phyloP scores from a whole-genome alignment of 1,140 invertebrate genomes.

The Hylaeus anthracinus region DNA sequence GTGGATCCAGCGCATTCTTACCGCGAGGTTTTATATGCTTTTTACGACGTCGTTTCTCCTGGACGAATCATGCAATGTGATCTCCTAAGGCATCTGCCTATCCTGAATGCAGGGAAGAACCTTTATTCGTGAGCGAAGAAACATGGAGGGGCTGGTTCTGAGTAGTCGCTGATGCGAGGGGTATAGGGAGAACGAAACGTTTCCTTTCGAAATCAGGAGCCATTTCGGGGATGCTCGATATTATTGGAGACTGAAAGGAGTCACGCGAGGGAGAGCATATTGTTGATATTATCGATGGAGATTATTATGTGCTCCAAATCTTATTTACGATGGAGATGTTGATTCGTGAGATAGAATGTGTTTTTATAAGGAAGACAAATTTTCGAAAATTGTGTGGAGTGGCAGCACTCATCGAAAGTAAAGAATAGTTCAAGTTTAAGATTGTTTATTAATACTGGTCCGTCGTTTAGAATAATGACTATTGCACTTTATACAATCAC shows the following conservation, averaged over 20 bases:
- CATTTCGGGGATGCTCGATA: slow-evolving; percentile 12
- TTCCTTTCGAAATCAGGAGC: slow-evolving; percentile 3
- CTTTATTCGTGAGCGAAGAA: slow-evolving; percentile 11
- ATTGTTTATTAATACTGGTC: too few species aligned
- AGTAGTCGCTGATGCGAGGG: neutral
- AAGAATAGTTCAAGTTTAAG: too few species aligned
- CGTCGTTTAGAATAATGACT: too few species aligned
- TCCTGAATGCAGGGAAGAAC: neutral
- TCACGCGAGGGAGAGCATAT: neutral
- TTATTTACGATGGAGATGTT: neutral
- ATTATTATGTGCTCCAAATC: neutral
- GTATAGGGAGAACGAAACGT: slow-evolving; percentile 14
- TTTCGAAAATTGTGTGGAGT: too few species aligned
- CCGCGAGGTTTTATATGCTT: slow-evolving; percentile 61
- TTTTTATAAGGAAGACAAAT: too few species aligned
- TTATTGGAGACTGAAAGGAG: neutral
- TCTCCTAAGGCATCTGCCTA: slow-evolving; percentile 23
- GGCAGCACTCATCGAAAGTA: too few species aligned
- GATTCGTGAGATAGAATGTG: too few species aligned
- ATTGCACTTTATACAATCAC: too few species aligned
- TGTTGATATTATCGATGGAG: slow-evolving; percentile 4
- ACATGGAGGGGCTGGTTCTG: slow-evolving; percentile 12
- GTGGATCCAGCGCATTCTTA: slow-evolving; percentile 57
- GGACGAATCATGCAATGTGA: slow-evolving; percentile 55
- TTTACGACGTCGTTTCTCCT: slow-evolving; percentile 70